These are phyloP conservation scores for Drosophila fulvimacula DNA, from an alignment of 2,888 invertebrate genomes.

Conservation along the genomic window DNA sequence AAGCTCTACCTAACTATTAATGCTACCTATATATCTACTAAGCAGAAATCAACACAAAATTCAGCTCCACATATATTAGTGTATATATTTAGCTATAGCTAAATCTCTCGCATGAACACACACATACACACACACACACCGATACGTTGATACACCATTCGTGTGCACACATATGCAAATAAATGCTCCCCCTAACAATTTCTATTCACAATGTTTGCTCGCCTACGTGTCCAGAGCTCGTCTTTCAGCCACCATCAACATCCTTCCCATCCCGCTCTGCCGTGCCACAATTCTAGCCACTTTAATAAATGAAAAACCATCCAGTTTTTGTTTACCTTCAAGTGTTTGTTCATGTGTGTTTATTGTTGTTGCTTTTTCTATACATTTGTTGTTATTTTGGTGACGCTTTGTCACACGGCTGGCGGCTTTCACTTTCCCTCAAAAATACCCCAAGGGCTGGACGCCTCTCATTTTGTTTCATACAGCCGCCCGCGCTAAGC, in stretches of 20 bases:
- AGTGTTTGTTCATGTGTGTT: constrained; percentile 43
- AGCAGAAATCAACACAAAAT: not conserved
- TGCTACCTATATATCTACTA: no score
- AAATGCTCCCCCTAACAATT: not conserved
- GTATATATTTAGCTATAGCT: constrained; percentile 4
- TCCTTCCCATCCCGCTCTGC: not conserved
- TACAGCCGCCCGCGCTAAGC: not conserved
- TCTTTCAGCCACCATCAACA: not conserved
- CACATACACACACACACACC: not conserved
- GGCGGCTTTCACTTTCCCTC: constrained; percentile 53
- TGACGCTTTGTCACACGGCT: constrained; percentile 42
- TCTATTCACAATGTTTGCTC: constrained; percentile 35
- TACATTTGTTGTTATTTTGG: constrained; percentile 23
- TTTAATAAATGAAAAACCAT: constrained; percentile 79
- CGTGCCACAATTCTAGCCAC: constrained; percentile 47
- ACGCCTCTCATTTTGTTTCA: constrained; percentile 24
- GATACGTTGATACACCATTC: constrained; percentile 8
- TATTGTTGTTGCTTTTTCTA: constrained; percentile 12
- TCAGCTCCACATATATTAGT: not conserved
- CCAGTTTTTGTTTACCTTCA: constrained; percentile 59
- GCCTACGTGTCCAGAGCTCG: constrained; percentile 47
- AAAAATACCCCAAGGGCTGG: constrained; percentile 2
- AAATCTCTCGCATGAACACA: not conserved
- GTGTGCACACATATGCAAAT: constrained; percentile 40
- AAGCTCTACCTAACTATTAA: no score